Evolutionary conservation across 2,797 vertebrate genomes (phyloP).

Genomic region (Monodelphis domestica): DNA sequence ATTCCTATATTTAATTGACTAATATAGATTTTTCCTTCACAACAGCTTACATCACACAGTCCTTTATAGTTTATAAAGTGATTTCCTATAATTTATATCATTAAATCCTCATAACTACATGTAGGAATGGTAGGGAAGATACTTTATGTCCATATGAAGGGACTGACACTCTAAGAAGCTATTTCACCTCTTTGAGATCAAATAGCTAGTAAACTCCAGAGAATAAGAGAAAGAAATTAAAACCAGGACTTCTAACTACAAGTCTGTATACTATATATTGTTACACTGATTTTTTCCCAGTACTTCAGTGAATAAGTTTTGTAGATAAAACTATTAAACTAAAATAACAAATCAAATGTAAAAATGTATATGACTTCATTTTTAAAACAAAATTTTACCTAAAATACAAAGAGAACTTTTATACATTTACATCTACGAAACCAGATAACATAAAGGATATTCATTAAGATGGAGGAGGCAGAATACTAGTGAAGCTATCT

Average conservation of each 20-base stretch:
- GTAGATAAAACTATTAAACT: not conserved
- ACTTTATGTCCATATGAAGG: not conserved
- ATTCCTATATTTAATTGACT: not conserved
- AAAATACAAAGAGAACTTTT: not conserved
- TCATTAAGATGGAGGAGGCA: not conserved
- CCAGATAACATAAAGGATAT: not conserved
- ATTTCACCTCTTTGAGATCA: not conserved
- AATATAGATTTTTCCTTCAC: not conserved
- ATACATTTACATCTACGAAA: not conserved
- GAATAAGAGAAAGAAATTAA: not conserved
- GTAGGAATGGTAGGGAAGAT: not conserved
- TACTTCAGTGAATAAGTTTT: constrained; percentile 16
- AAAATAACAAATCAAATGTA: constrained; percentile 36
- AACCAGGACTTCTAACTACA: not conserved
- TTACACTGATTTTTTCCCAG: not conserved
- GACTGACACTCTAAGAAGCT: not conserved
- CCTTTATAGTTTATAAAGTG: not conserved
- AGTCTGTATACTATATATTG: not conserved
- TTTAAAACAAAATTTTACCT: not conserved
- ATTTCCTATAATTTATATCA: not conserved
- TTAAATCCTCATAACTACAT: not conserved
- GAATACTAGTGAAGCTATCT: not conserved
- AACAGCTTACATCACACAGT: not conserved
- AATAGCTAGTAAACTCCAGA: not conserved
- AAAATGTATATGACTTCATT: not conserved